phyloP scores from a whole-genome alignment of 2,888 invertebrate species.

The Sussaba pulchella region DNA sequence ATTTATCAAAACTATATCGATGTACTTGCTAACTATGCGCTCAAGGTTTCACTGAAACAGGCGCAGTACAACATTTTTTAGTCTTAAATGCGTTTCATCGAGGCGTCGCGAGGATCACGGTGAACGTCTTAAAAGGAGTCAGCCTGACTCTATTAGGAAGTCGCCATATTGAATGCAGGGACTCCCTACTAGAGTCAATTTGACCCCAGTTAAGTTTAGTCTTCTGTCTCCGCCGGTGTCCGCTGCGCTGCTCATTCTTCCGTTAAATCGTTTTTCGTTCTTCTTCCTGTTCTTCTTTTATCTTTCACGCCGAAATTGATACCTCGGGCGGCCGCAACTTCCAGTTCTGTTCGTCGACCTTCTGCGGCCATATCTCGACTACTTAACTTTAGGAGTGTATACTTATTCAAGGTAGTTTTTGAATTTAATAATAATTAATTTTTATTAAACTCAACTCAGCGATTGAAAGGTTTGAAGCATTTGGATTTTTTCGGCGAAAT shows the following conservation, averaged over 20 bases:
- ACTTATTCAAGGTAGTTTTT: constrained; percentile 41
- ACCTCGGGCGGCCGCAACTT: constrained; percentile 37
- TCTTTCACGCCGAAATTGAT: constrained; percentile 22
- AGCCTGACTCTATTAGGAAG: constrained; percentile 99
- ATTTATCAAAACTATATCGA: constrained; percentile 9
- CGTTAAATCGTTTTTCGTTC: constrained; percentile 30
- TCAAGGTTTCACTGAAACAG: background rate
- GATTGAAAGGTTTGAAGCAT: no score
- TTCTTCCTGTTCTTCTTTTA: constrained; percentile 39
- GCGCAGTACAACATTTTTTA: constrained; percentile 64
- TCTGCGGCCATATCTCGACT: constrained; percentile 24
- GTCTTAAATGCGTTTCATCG: constrained; percentile 44
- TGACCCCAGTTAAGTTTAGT: constrained; percentile 92
- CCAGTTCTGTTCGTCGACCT: constrained; percentile 19
- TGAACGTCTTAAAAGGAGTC: constrained; percentile 93
- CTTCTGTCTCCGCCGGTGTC: constrained; percentile 76
- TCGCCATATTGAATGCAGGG: constrained; percentile 92
- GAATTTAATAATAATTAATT: background rate
- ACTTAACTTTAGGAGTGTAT: constrained; percentile 54
- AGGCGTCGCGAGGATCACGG: constrained; percentile 76
- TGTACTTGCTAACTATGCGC: constrained; percentile 49
- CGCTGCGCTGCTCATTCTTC: constrained; percentile 49
- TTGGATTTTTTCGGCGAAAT: no score
- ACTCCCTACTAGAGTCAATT: constrained; percentile 99
- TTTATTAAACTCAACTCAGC: no score